A percentile compares a stretch with the other conserved stretches of the same genome.
Evolutionary conservation across 2,113 vertebrate genomes (phyloP).

Genomic region (Zosterops pallidus): DNA sequence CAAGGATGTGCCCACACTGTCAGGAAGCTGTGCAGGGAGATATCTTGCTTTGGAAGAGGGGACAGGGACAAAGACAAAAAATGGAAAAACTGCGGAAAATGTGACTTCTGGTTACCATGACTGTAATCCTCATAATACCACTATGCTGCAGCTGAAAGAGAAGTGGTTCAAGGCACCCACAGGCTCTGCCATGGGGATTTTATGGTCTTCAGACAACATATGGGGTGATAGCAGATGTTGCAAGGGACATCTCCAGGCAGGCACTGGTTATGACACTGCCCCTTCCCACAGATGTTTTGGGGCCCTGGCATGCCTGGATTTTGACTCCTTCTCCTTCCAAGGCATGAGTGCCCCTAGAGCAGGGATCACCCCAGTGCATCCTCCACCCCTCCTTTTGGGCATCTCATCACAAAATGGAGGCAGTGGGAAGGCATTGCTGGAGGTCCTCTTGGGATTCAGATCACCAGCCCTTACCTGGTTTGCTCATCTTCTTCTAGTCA

Average conservation of each 20-base stretch:
- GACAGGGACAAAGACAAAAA: neutral
- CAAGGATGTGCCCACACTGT: neutral
- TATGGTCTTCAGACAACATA: neutral
- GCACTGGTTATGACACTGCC: neutral
- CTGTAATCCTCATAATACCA: neutral
- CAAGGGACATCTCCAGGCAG: neutral
- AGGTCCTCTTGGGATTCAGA: neutral
- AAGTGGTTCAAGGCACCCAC: neutral
- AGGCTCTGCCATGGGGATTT: neutral
- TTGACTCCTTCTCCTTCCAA: neutral
- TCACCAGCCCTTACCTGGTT: neutral
- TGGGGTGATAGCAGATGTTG: no score
- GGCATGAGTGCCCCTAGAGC: neutral
- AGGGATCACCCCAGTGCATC: neutral
- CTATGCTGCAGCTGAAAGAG: fast-evolving
- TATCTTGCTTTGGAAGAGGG: neutral
- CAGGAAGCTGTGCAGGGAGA: neutral
- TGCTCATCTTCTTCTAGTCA: neutral
- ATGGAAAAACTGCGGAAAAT: neutral
- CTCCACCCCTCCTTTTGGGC: neutral
- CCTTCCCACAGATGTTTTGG: neutral
- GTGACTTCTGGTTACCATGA: neutral
- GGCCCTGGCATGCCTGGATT: neutral
- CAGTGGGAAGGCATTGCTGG: neutral
- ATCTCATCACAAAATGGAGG: neutral